phyloP scores from a whole-genome alignment of 2,888 invertebrate genomes.

The Colostygia pectinataria region DNA sequence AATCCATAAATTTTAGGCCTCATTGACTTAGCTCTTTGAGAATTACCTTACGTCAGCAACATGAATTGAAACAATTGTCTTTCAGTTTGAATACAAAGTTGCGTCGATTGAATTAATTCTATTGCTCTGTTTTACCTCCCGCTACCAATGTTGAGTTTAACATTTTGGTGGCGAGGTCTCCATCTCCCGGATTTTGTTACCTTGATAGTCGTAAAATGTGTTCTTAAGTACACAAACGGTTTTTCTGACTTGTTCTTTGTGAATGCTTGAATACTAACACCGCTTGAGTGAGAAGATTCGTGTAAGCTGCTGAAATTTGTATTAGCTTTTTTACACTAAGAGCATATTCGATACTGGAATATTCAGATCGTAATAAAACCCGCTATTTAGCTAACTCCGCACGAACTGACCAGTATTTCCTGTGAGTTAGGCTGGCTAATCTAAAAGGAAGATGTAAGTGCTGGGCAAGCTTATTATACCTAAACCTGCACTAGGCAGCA shows the following conservation, averaged over 20 bases:
- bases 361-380: too few relatives aligned
- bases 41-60: constrained; percentile 64
- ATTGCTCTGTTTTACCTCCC: constrained; percentile 69
- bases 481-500: too few relatives aligned
- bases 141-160: constrained; percentile 72
- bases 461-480: too few relatives aligned
- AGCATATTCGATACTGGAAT: too few relatives aligned
- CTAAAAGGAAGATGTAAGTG: too few relatives aligned
- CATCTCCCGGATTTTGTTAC: constrained; percentile 52
- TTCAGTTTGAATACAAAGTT: constrained; percentile 71
- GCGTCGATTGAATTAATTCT: constrained; percentile 79
- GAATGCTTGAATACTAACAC: constrained; percentile 34
- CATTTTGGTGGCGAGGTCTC: constrained; percentile 55
- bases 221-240: constrained; percentile 39
- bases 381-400: too few relatives aligned
- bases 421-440: too few relatives aligned
- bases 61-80: constrained; percentile 71
- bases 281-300: constrained; percentile 27
- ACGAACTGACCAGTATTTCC: too few relatives aligned
- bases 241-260: constrained; percentile 40
- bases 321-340: too few relatives aligned
- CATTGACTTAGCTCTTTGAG: constrained; percentile 62
- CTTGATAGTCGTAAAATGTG: constrained; percentile 45
- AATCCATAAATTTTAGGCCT: constrained; percentile 52
- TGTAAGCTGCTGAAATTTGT: too few relatives aligned